Evolutionary conservation across 2,888 invertebrate species (phyloP).

Genomic region (Malacosoma neustria): DNA sequence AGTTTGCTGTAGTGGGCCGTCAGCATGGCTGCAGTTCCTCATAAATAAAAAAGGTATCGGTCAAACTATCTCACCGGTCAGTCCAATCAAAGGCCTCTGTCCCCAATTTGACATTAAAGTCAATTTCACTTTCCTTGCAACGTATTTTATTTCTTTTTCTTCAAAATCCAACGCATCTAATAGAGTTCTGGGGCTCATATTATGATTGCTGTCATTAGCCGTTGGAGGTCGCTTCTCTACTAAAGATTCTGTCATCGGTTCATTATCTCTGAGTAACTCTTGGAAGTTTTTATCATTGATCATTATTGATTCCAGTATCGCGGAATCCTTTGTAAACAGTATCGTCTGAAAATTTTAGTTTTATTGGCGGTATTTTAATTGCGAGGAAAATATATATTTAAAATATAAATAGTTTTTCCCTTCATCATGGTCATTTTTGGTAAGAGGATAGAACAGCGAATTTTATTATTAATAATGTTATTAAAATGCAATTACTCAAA

Average conservation of each 20-base stretch:
- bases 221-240: slow-evolving; percentile 76
- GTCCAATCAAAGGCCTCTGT: slow-evolving; percentile 72
- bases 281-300: slow-evolving; percentile 55
- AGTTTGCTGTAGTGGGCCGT: no score
- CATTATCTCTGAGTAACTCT: slow-evolving; percentile 53
- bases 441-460: no score
- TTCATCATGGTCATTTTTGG: no score
- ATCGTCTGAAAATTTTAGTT: slow-evolving; percentile 86
- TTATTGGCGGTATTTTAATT: slow-evolving; percentile 1
- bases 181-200: slow-evolving; percentile 31
- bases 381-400: background rate
- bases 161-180: slow-evolving; percentile 24
- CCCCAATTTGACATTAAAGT: slow-evolving; percentile 80
- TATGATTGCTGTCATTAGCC: slow-evolving; percentile 54
- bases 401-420: background rate
- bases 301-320: slow-evolving; percentile 75
- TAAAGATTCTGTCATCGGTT: slow-evolving; percentile 26
- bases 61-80: slow-evolving; percentile 66
- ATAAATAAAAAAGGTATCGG: no score
- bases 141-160: slow-evolving; percentile 38
- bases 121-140: slow-evolving; percentile 63
- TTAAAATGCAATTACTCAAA: no score
- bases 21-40: no score
- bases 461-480: no score
- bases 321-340: slow-evolving; percentile 85